Evolutionary conservation across 2,888 invertebrate species (phyloP), one percentile per base, ranked within the genome.

Genomic region (Napeogenes sylphis): DNA sequence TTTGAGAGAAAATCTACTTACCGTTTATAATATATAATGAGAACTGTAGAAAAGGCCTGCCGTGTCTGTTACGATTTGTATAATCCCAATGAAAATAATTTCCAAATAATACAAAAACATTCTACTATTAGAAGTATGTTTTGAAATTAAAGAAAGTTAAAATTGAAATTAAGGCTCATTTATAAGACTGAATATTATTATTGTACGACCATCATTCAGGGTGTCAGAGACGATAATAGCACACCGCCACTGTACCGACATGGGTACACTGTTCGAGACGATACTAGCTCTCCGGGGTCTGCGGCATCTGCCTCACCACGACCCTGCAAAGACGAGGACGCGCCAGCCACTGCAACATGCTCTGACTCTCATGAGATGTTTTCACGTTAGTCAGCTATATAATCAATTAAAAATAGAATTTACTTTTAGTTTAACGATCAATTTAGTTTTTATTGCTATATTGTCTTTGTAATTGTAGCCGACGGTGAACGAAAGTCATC

Each of bases 241-340:
- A 88, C 91, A 1, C 91, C 91, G 47, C 91, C 91, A 21, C 77
- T 90, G 69, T 90, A 91, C 78, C 86, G 89, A 42, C 85, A 86
- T 70, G 77, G 75, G 56, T 89, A 89, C 71, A 73, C 78, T 2
- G 78, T 84, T 2, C 82, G 90, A 0, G 91, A 91, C 64, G 91
- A 90, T 75, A 90, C 90, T 68, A 90, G 90, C 76, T 91, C 91
- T 4, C 91, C 91, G 0, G 90, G 91, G 12, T 91, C 91, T 0
- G 91, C 91, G 2, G 85, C 91, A 4, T 91, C 91, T 0, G 91
- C 90, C 12, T 90, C 90, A 2, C 91, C 91, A 12, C 80, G 91
- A 1, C 87, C 89, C 61, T 90, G 88, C 79, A 91, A 90, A 74
- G 91, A 90, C 45, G 90, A 90, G 67, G 90, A 91, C 21, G 72